Evolutionary conservation across 2,888 invertebrate species (phyloP), one percentile per base, ranked within the genome.

Genomic region (Schizotus pectinicornis): DNA sequence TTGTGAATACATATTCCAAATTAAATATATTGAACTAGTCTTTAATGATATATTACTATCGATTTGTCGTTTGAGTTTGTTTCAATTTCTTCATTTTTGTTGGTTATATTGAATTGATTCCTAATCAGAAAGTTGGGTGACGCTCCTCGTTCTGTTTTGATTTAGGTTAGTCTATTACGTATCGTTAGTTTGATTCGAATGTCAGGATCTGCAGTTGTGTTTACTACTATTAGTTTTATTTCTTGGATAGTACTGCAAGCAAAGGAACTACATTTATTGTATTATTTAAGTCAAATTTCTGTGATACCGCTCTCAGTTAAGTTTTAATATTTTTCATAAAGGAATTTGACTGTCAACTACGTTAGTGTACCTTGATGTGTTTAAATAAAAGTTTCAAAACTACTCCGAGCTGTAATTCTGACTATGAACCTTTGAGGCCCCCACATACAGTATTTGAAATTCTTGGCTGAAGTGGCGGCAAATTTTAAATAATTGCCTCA

Each of bases 251-350:
- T 34, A 47, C 36, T 45, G n/a, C n/a, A n/a, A n/a, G n/a, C n/a
- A n/a, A 13, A 9, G 35, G 8, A 46, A 39, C 30, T 43, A 43
- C 34, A 36, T 50, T 50, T 31, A 14, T 47, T 47, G 41, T 54
- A 51, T 49, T 41, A 63, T 65, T 67, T 70, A 72, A 64, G 73
- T 73, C 73, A 73, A 73, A 72, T 73, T 71, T 73, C 73, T 73
- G 73, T 73, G 73, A 73, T 73, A 73, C 61, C 55, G 56, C 53
- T 56, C 61, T 66, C 54, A 63, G 58, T 69, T 69, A 62, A 61
- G 53, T 62, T 62, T 62, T 50, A 60, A 53, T 55, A 59, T 54
- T 53, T 58, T 43, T 46, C 50, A 61, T 60, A 47, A 57, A 55
- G 60, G 62, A 64, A 64, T 64, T 60, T 60, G 60, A 60, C 60